Percentiles rank a stretch among this genome's conserved stretches.
Evolutionary conservation across 2,888 invertebrate species (phyloP).

Genomic region (Pocota personata): DNA sequence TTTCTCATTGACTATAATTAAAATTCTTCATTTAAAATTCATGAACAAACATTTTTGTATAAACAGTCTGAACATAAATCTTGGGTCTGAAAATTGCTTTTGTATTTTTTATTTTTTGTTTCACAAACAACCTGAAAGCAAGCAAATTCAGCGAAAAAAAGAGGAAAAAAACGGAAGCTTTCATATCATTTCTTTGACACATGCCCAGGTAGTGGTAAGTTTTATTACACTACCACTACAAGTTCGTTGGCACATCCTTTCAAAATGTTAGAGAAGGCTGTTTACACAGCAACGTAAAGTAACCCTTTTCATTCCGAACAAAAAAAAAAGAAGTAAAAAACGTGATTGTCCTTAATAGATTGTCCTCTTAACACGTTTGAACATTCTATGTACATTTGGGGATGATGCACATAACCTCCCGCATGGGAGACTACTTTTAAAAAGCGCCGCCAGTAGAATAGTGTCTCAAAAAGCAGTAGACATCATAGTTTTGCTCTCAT

Average conservation of each 20-base stretch:
- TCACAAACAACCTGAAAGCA: background rate
- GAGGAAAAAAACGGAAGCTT: background rate
- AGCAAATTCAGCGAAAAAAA: background rate
- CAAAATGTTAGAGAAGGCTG: background rate
- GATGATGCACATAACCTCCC: constrained; percentile 14
- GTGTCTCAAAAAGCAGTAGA: constrained; percentile 5
- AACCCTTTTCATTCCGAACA: constrained; percentile 38
- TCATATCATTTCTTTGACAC: background rate
- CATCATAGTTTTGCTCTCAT: constrained; percentile 10
- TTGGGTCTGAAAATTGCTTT: background rate
- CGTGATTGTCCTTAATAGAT: constrained; percentile 55
- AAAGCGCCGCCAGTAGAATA: constrained; percentile 6
- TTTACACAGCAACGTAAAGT: constrained; percentile 31
- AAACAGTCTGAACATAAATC: background rate
- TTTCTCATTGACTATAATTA: background rate
- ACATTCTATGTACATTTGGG: constrained; percentile 29
- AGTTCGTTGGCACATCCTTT: constrained; percentile 28
- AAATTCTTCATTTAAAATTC: background rate
- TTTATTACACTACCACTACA: background rate
- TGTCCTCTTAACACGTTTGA: constrained; percentile 52
- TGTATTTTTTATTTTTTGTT: background rate
- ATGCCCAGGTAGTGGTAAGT: background rate
- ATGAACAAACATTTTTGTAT: background rate
- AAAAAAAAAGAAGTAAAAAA: constrained; percentile 28
- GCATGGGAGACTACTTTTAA: constrained; percentile 5